A percentile compares a stretch with the other conserved stretches of the same genome.
These are phyloP conservation scores for Intellagama lesueurii DNA, from an alignment of 2,797 vertebrate genomes.

Conservation along the genomic window DNA sequence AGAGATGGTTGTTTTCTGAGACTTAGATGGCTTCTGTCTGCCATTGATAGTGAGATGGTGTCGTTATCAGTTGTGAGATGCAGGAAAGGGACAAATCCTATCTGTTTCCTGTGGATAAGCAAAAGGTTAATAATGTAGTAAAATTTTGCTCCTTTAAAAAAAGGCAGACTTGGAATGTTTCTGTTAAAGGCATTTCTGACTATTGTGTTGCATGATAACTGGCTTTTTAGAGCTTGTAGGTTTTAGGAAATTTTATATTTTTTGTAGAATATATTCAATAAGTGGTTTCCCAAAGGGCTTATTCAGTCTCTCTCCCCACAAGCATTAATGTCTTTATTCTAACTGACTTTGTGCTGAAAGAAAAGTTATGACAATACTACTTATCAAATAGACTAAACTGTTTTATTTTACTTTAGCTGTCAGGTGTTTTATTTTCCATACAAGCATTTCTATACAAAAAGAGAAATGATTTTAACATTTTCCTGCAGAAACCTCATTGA, in stretches of 20 bases:
- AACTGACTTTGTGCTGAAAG: background rate
- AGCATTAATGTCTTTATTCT: background rate
- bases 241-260: constrained; percentile 45
- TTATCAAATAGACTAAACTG: background rate
- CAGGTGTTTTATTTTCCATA: constrained; percentile 32
- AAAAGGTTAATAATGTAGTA: constrained; percentile 84
- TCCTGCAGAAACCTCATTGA: background rate
- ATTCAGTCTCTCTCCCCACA: background rate
- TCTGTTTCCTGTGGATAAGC: constrained; percentile 99
- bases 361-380: constrained; percentile 9
- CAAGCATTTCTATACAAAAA: constrained; percentile 29
- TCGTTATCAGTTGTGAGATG: constrained; percentile 96
- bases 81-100: constrained; percentile 95
- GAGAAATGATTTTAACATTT: background rate
- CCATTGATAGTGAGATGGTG: constrained; percentile 89
- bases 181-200: constrained; percentile 62
- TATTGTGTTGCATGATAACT: constrained; percentile 56
- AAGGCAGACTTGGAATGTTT: constrained; percentile 74
- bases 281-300: constrained; percentile 39
- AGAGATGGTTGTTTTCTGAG: constrained; percentile 91
- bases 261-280: constrained; percentile 34
- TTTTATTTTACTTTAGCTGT: constrained; percentile 31
- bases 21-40: constrained; percentile 89
- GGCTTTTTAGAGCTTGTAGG: constrained; percentile 37
- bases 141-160: constrained; percentile 84